Base-by-base conservation (phyloP, 1,140 invertebrate genomes). In the Euglossa dilemma region DNA sequence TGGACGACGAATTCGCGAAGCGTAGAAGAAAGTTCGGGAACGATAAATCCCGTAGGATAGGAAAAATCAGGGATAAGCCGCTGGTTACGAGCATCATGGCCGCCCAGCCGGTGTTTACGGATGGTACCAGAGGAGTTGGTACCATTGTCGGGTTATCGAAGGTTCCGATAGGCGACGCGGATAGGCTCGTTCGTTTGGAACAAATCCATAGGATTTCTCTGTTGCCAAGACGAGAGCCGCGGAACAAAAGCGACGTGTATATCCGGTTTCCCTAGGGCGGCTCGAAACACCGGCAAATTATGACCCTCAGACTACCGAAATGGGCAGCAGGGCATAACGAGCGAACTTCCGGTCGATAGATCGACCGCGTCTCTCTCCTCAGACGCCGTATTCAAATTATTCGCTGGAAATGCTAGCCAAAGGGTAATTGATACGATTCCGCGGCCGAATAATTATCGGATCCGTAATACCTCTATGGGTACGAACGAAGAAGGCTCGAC, bases 341-440 rank as follows among this genome's bases (percentile, higher is more conserved):
- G 80, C 28, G 16, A 8, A 52, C 45, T 82, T 82, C 80, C 80
- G 80, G 72, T 50, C 63, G 80, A 82, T 69, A 28, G 71, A 82
- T 76, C 25, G 45, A 50, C n/a, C 43, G 50, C 36, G 6, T 0
- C 9, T 20, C 20, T 72, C 7, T 52, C 28, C 18, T 45, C 36
- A n/a, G 11, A 23, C 25, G 6, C 6, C 45, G 56, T 36, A 59
- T 73, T 74, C 54, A 23, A 54, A 28, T 52, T 9, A 52, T 47
- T n/a, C 43, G 16, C 3, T 18, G 54, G 67, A 14, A 67, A n/a
- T 45, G 11, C 23, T 36, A 36, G 7, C 28, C 20, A 9, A n/a
- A 45, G 14, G 23, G 20, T 43, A 12, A 66, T 66, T 23, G 6
- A 14, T 50, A 70, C 12, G 8, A 18, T 12, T 50, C 25, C 6